These are phyloP conservation scores for Regulus satrapa DNA, from an alignment of 2,113 vertebrate species.

Conservation along the genomic window DNA sequence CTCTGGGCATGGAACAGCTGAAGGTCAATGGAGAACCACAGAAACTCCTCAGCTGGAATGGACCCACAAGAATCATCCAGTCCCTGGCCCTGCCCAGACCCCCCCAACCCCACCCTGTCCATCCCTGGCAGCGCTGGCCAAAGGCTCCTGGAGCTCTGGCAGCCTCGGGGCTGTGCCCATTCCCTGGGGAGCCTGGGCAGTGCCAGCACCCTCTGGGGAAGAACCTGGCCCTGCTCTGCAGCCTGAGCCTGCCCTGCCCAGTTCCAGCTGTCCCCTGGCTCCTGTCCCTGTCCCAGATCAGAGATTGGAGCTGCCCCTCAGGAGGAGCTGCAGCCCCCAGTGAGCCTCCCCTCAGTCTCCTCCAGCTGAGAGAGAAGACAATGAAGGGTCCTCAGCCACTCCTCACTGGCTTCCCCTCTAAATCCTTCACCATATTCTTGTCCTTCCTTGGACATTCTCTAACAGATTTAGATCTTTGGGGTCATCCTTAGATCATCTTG, in stretches of 20 bases:
- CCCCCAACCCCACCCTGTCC: not conserved
- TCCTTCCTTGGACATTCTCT: not conserved
- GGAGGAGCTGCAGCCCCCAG: not conserved
- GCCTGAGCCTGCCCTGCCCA: not conserved
- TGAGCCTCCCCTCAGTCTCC: not conserved
- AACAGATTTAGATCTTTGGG: not conserved
- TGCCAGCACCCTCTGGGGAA: not conserved
- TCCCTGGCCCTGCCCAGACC: not conserved
- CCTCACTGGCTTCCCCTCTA: not conserved
- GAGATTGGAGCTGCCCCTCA: rapidly evolving
- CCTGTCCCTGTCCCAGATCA: not conserved
- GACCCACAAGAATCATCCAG: rapidly evolving
- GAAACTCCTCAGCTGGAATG: not conserved
- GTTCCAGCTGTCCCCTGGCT: not conserved
- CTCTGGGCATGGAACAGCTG: not conserved
- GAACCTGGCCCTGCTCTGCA: not conserved
- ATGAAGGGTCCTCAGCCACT: not conserved
- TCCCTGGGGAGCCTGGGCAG: not conserved
- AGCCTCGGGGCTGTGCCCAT: not conserved
- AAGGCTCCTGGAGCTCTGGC: not conserved
- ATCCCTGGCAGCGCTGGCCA: not conserved
- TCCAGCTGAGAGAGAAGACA: not conserved
- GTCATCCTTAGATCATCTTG: not conserved
- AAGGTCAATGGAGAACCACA: not conserved
- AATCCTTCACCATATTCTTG: not conserved